A percentile compares a stretch with the other conserved stretches of the same genome.
Conservation (phyloP, 2,888 invertebrate species). For the Maniola hyperantus region DNA sequence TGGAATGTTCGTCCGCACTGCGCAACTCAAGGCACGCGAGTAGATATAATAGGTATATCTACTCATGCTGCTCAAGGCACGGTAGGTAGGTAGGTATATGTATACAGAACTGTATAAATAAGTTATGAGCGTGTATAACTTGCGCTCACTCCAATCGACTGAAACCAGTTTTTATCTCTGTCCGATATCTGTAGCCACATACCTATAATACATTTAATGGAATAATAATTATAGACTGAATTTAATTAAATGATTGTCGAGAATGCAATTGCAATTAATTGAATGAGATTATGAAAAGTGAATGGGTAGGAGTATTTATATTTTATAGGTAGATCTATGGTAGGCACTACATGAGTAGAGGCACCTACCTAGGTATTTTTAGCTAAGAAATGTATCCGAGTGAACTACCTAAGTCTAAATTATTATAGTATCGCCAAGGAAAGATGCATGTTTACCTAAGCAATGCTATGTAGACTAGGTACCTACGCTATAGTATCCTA, state of each 20-base stretch:
- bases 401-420: too few relatives aligned
- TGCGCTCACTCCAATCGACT: neutral
- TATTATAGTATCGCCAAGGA: neutral
- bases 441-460: neutral
- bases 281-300: too few relatives aligned
- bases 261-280: neutral
- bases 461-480: neutral
- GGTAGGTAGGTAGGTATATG: too few relatives aligned
- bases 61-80: conserved; percentile 17
- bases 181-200: neutral
- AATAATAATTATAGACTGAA: neutral
- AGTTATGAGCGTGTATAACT: neutral
- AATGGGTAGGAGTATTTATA: too few relatives aligned
- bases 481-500: too few relatives aligned
- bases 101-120: neutral
- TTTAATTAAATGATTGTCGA: neutral
- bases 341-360: too few relatives aligned
- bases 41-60: too few relatives aligned
- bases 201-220: neutral
- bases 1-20: conserved; percentile 30
- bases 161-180: neutral
- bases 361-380: too few relatives aligned
- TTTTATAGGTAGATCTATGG: too few relatives aligned
- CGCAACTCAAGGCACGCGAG: conserved; percentile 33
- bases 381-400: too few relatives aligned